Evolutionary conservation across 2,797 vertebrate species (phyloP), one percentile per base, ranked within the genome.

Genomic region (Bradypodion pumilum): DNA sequence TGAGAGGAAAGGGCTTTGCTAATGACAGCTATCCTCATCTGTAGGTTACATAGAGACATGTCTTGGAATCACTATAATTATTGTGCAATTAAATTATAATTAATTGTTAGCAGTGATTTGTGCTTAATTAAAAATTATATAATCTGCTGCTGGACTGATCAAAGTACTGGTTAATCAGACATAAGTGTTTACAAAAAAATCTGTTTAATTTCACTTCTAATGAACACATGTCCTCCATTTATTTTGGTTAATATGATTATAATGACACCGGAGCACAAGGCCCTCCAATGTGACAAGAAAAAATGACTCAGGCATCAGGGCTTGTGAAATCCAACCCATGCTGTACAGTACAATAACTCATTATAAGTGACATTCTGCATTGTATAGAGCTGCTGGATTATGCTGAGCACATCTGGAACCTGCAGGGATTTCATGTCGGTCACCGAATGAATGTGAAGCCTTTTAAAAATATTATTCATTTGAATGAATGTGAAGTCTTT

Each of bases 261-360:
- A 91, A 86, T 37, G 84, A 77, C 42, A 49, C 0, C 0, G 70
- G 10, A 70, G 65, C 65, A 75, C 40, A 62, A 29, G 21, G 69
- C 29, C 79, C 81, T 37, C 25, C 6, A 86, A 76, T 78, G 79
- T 69, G 29, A 68, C 23, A 66, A 82, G 29, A 88, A n/a, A 65
- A 81, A 46, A 70, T 59, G 40, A 66, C 27, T 23, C 37, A 12
- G 78, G 1, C 16, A 27, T 9, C 90, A 40, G 70, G 73, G 79
- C 52, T 79, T 78, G 8, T 5, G 80, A 88, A 82, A 68, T 29
- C n/a, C 37, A 25, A 21, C 29, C 60, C 46, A 46, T 3, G 16
- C n/a, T 72, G 27, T 60, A 80, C 5, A 60, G 69, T 9, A 79
- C 3, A 87, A 78, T 2, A 85, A 82, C 46, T 89, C 82, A 81